Conservation (phyloP, 2,797 vertebrate species). For the Trachops cirrhosus region DNA sequence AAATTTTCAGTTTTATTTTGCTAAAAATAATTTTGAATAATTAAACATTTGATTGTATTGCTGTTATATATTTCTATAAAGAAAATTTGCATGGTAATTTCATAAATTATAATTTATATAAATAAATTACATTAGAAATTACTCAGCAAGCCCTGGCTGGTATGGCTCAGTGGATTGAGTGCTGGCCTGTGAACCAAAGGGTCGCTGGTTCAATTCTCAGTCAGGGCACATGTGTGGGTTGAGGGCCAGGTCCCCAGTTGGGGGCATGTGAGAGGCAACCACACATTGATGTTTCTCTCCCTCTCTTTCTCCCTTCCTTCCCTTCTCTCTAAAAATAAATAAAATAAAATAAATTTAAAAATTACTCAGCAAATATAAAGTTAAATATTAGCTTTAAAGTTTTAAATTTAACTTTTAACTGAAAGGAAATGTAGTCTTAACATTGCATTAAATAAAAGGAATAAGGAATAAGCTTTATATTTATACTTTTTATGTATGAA, state of each 20-base stretch:
- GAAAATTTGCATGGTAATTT: not conserved
- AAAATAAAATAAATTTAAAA: not conserved
- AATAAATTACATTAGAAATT: constrained; percentile 2
- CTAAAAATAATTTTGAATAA: not conserved
- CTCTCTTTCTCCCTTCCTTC: too few relatives aligned
- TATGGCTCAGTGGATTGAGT: too few relatives aligned
- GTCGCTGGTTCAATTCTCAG: too few relatives aligned
- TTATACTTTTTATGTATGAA: not conserved
- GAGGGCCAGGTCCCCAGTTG: too few relatives aligned
- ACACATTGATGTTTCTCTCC: too few relatives aligned
- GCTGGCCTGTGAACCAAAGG: too few relatives aligned
- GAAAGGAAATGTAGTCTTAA: not conserved
- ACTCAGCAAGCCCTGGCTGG: not conserved
- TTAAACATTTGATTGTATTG: constrained; percentile 7
- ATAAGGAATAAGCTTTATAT: not conserved
- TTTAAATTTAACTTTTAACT: not conserved
- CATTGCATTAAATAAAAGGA: not conserved
- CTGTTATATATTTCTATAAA: not conserved
- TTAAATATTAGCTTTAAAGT: not conserved
- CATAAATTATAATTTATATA: not conserved
- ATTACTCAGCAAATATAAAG: not conserved
- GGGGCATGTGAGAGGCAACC: too few relatives aligned
- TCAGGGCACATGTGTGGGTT: too few relatives aligned
- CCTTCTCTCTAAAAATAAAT: too few relatives aligned
- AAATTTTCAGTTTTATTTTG: not conserved